Evolutionary conservation across 1,140 invertebrate species (phyloP).

Genomic region (Steinernema khuongi): DNA sequence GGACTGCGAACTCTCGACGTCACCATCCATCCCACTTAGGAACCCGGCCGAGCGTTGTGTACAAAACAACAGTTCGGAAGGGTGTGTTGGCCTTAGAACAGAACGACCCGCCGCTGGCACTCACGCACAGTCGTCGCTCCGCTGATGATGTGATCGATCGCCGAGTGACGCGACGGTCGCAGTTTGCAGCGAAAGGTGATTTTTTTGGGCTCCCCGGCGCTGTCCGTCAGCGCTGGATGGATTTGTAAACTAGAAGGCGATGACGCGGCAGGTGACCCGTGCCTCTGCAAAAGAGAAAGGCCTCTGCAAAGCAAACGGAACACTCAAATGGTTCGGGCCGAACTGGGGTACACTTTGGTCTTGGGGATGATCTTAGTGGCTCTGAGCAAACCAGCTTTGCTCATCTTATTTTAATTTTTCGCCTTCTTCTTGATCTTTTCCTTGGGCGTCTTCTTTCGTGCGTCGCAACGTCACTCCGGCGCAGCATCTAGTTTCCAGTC

Average conservation of each 20-base stretch:
- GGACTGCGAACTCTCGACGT: no score
- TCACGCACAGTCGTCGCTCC: not conserved
- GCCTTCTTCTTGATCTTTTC: not conserved
- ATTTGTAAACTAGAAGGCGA: not conserved
- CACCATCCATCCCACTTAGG: no score
- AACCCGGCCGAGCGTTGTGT: no score
- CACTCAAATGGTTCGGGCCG: no score
- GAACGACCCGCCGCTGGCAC: not conserved
- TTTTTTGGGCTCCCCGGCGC: not conserved
- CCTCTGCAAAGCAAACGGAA: no score
- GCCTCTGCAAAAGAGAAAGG: no score
- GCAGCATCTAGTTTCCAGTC: not conserved
- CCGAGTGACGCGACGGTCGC: not conserved
- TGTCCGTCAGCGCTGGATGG: not conserved
- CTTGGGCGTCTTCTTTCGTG: not conserved
- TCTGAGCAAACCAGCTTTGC: no score
- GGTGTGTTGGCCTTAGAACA: constrained; percentile 3
- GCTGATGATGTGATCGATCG: constrained; percentile 4
- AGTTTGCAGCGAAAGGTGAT: constrained; percentile 2
- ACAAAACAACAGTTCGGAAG: no score
- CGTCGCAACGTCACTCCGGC: not conserved
- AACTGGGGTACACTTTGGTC: no score
- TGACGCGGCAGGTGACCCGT: not conserved
- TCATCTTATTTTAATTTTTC: no score
- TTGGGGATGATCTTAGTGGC: no score